Base-by-base conservation (phyloP, 2,888 invertebrate genomes). In the Euphydryas editha region DNA sequence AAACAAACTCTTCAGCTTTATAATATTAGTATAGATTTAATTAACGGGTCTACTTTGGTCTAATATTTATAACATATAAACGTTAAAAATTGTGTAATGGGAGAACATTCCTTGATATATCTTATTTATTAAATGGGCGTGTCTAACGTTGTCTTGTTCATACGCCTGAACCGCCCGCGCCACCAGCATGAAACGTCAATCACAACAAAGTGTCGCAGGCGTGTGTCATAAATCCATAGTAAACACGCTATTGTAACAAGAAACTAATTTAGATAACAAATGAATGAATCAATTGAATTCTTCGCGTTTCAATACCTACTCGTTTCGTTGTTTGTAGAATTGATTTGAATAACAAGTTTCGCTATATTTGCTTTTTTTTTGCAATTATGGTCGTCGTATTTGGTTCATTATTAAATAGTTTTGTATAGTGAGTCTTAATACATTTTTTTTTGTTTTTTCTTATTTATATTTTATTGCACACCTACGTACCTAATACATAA, bases 181-280 rank as follows among this genome's bases (percentile, higher is more conserved):
- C 47, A 49, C 49, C 47, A 54, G 21, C 62, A 70, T 56, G 65
- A 65, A 62, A 62, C 56, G 49, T 62, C 65, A 70, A 65, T 68
- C 65, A 63, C 55, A 63, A 46, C 18, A 67, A 59, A 42, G 59
- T 56, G 55, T 37, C 59, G 51, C 59, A 44, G 42, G 56, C 54
- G 54, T 68, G 65, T 70, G 70, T 68, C 68, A 70, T 56, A 58
- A 65, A 55, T 67, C 57, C 62, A 54, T 54, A 51, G 65, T 70
- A 70, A 69, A 69, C 72, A 69, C 47, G 62, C 63, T 59, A 71
- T 69, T 60, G 61, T 71, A 66, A 56, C 59, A 65, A 67, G 57
- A 63, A 68, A 69, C 63, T 67, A 63, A 64, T 72, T 71, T 65
- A 59, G 65, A 69, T 68, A 68, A 64, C 64, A 64, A 67, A 59